Conservation (phyloP, 2,888 invertebrate species). For the Caenorhabditis angaria region DNA sequence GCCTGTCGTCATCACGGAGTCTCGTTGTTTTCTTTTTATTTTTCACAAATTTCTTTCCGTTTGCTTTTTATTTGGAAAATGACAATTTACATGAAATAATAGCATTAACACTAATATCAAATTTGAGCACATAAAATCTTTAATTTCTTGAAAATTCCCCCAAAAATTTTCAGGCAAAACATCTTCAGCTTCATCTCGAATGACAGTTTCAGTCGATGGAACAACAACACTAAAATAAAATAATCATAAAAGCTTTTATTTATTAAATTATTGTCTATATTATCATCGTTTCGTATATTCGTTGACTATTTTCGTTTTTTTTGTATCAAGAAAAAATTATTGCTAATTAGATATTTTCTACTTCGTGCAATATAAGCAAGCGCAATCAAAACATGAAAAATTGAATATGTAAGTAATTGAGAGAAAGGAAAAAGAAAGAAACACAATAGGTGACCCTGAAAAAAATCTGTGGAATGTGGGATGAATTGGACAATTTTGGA, state of each 20-base stretch:
- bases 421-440: slow-evolving; percentile 5
- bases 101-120: not conserved
- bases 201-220: not conserved
- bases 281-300: not conserved
- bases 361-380: slow-evolving; percentile 6
- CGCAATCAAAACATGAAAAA: slow-evolving; percentile 1
- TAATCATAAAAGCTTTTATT: not conserved
- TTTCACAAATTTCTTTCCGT: no score
- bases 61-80: not conserved
- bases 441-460: not conserved
- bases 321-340: not conserved
- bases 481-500: not conserved
- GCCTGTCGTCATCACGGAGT: not conserved
- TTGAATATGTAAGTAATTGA: not conserved
- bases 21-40: not conserved
- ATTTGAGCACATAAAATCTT: not conserved
- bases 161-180: not conserved
- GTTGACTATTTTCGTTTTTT: not conserved
- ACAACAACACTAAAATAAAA: not conserved
- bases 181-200: not conserved
- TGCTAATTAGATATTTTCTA: not conserved
- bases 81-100: not conserved
- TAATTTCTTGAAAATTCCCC: no score
- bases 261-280: slow-evolving; percentile 3
- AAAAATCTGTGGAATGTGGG: not conserved